Evolutionary conservation across 2,113 vertebrate species (phyloP), one percentile per base, ranked within the genome.

Genomic region (Oxyruncus cristatus): DNA sequence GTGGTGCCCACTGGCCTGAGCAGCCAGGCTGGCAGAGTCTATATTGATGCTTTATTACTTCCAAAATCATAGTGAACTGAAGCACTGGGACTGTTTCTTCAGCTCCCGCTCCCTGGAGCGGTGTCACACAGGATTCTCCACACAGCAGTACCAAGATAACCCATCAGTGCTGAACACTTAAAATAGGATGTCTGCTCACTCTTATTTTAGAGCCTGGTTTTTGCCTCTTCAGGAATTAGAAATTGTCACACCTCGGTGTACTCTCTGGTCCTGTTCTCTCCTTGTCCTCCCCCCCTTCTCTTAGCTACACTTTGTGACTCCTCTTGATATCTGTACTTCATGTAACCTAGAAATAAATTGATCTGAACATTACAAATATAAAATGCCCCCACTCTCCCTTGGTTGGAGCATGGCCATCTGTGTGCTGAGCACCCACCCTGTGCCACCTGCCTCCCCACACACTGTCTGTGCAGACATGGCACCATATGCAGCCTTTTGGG

Each of bases 261-360:
- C 55, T 3, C 84, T 71, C 79, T 65, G 83, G 68, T 84, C 86
- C 93, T 86, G 82, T 94, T 92, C 92, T 86, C 88, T 95, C 93
- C 92, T 94, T 90, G 90, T 90, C 82, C 84, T 56, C 42, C 53
- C 79, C 72, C 58, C 8, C 65, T 71, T 55, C 90, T 88, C 75
- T 39, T 55, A 77, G 90, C 88, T 89, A 15, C 37, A 9, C 76
- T 89, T 62, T 53, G 59, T 80, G 73, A 61, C 85, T 94, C 68
- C 55, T 91, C 84, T 84, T 85, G 28, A 22, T 80, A 56, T 73
- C 89, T 86, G 71, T 77, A 44, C 62, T 84, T 96, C 77, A 50
- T 67, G 75, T 72, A 96, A 71, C 83, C 91, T 81, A 94, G 95
- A 94, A 85, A 93, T 61, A 93, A 93, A 96, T 86, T 21, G 93